Conservation (phyloP, 2,113 vertebrate species). For the Engraulis encrasicolus region DNA sequence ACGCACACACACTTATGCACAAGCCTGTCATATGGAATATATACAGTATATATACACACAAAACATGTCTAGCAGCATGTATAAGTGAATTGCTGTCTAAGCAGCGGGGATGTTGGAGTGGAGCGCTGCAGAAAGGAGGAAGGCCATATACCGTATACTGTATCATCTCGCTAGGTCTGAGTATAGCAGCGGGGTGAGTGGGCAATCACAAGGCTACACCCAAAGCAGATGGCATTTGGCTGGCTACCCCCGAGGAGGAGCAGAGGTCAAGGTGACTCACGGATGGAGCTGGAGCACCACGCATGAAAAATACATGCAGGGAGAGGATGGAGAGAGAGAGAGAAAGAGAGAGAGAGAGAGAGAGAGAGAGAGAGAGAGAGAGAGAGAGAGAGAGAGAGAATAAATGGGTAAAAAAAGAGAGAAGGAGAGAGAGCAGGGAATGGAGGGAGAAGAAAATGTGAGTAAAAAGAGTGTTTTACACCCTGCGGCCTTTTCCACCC, state of each 20-base stretch:
- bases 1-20: too few species aligned
- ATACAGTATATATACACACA: too few species aligned
- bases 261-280: slow-evolving; percentile 44
- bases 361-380: slow-evolving; percentile 27
- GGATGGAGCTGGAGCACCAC: neutral
- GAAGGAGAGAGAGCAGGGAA: too few species aligned
- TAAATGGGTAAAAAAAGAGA: too few species aligned
- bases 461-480: slow-evolving; percentile 4
- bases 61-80: neutral
- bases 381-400: slow-evolving; percentile 37
- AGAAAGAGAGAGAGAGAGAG: slow-evolving; percentile 7
- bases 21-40: neutral
- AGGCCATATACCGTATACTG: too few species aligned
- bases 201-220: slow-evolving; percentile 29
- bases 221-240: slow-evolving; percentile 32
- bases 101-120: neutral
- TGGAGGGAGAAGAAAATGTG: too few species aligned
- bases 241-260: neutral
- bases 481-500: neutral
- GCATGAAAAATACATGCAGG: slow-evolving; percentile 27
- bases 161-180: neutral
- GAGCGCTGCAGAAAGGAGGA: too few species aligned
- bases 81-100: neutral
- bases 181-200: slow-evolving; percentile 9
- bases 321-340: too few species aligned